phyloP scores from a whole-genome alignment of 2,797 vertebrate genomes.

The Antrozous pallidus region DNA sequence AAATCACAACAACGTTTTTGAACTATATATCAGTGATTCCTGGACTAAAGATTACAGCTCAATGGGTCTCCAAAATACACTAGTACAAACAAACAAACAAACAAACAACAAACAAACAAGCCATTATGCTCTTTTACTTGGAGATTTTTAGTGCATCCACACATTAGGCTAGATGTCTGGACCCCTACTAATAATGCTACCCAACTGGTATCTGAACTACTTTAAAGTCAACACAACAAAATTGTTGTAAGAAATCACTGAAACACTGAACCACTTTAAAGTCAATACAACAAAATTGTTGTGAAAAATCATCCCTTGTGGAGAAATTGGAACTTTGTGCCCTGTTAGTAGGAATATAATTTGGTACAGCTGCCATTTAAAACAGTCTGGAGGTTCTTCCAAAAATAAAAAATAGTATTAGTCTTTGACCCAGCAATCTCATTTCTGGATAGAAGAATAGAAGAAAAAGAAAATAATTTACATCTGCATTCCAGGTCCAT shows the following conservation, averaged over 20 bases:
- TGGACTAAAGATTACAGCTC: background rate
- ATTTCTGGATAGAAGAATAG: background rate
- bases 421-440: background rate
- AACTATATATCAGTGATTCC: background rate
- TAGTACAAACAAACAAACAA: background rate
- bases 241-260: too few relatives aligned
- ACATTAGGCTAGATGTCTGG: background rate
- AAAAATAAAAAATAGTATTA: background rate
- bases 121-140: background rate
- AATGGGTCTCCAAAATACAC: background rate
- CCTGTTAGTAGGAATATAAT: background rate
- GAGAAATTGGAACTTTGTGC: background rate
- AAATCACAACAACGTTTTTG: background rate
- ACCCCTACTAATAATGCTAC: background rate
- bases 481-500: background rate
- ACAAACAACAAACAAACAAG: background rate
- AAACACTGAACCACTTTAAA: background rate
- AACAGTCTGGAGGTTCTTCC: background rate
- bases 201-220: background rate
- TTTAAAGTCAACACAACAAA: too few relatives aligned
- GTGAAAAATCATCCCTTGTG: background rate
- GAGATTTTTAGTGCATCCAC: background rate
- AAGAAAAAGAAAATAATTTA: background rate
- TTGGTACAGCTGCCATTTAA: background rate
- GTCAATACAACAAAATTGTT: background rate